phyloP scores from a whole-genome alignment of 2,797 vertebrate genomes.

The Remorina albescens region DNA sequence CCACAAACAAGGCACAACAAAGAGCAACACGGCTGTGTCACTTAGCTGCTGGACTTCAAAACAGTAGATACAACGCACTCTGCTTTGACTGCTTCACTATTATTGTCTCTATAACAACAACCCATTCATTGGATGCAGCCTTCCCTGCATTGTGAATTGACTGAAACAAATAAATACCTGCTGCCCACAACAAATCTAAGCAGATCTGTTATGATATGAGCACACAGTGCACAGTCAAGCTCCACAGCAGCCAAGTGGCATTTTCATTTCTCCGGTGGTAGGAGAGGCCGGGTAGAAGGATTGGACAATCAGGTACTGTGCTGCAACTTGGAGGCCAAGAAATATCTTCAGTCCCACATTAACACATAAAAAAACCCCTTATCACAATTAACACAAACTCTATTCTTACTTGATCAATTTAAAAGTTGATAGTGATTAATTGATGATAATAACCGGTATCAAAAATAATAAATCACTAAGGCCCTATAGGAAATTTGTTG shows the following conservation, averaged over 20 bases:
- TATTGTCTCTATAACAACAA: background rate
- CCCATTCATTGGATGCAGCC: background rate
- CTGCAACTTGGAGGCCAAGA: no score
- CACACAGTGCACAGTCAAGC: background rate
- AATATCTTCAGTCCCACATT: no score
- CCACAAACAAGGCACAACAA: background rate
- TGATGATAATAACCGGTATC: no score
- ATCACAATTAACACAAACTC: no score
- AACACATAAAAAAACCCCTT: no score
- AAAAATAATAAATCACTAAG: background rate
- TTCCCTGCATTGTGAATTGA: background rate
- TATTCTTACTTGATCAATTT: background rate
- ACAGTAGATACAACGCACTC: background rate
- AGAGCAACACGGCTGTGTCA: no score
- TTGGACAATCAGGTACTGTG: background rate
- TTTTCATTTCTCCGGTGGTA: background rate
- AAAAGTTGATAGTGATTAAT: no score
- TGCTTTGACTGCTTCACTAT: background rate
- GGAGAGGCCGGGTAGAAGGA: background rate
- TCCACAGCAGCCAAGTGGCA: background rate
- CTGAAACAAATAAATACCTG: background rate
- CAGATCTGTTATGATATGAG: background rate
- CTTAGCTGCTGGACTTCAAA: no score
- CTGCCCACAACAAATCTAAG: background rate
- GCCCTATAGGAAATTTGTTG: background rate